Percentiles rank a stretch among this genome's conserved stretches.
Conservation (phyloP, 2,888 invertebrate genomes). For the Volucella bombylans region DNA sequence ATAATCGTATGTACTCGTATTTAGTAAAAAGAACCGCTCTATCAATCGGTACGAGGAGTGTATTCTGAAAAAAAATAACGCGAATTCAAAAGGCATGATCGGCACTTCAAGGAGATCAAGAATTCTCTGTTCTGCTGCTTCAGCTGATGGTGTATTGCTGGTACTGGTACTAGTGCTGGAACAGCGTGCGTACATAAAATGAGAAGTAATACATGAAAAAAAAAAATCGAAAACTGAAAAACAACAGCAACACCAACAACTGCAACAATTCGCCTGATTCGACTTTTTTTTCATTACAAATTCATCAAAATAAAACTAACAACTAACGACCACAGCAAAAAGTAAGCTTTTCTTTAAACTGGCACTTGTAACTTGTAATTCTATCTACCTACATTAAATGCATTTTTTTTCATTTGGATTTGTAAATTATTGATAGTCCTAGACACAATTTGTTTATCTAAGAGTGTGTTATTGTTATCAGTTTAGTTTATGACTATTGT, state of each 20-base stretch:
- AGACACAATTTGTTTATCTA: slow-evolving; percentile 14
- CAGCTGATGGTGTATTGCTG: slow-evolving; percentile 68
- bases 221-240: slow-evolving; percentile 27
- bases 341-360: slow-evolving; percentile 41
- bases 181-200: slow-evolving; percentile 70
- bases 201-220: slow-evolving; percentile 44
- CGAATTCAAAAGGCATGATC: slow-evolving; percentile 74
- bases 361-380: slow-evolving; percentile 12
- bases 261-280: slow-evolving; percentile 55
- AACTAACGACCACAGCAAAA: slow-evolving; percentile 38
- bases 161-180: slow-evolving; percentile 17
- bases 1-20: slow-evolving; percentile 19
- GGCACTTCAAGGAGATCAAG: slow-evolving; percentile 74
- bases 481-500: neutral
- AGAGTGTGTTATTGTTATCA: slow-evolving; percentile 16
- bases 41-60: slow-evolving; percentile 20
- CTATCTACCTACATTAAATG: slow-evolving; percentile 1
- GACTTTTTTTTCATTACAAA: slow-evolving; percentile 58
- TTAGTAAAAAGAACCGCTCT: slow-evolving; percentile 44
- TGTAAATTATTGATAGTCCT: slow-evolving; percentile 3
- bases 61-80: slow-evolving; percentile 49
- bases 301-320: slow-evolving; percentile 38
- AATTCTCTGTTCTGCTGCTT: slow-evolving; percentile 67
- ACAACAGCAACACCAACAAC: slow-evolving; percentile 30
- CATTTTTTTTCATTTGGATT: neutral